Conservation (phyloP, 2,113 vertebrate species). For the Lagenorhynchus albirostris region DNA sequence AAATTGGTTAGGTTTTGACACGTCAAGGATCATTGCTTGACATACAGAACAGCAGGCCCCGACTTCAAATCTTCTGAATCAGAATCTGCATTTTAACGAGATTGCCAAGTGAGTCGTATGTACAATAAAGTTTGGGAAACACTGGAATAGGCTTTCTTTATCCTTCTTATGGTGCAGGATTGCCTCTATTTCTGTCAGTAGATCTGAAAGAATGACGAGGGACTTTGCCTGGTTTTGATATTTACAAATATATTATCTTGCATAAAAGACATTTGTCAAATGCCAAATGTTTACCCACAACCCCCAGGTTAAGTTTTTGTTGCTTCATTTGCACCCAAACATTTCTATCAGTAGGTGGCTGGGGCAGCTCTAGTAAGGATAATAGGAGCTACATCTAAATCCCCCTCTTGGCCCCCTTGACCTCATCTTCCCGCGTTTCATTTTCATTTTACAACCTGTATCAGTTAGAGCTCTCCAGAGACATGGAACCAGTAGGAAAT, state of each 20-base stretch:
- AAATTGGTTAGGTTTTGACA: not conserved
- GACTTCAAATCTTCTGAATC: not conserved
- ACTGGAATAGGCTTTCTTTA: not conserved
- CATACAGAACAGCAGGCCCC: not conserved
- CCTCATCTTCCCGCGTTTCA: not conserved
- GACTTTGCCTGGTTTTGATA: not conserved
- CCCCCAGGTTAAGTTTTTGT: not conserved
- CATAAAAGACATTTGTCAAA: not conserved
- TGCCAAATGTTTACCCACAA: not conserved
- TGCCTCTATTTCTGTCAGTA: not conserved
- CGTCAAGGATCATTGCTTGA: not conserved
- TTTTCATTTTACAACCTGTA: not conserved
- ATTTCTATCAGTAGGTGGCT: not conserved
- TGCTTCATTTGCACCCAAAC: not conserved
- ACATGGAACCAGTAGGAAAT: not conserved
- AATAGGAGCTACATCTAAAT: not conserved
- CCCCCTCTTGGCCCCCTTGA: not conserved
- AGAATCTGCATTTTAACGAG: not conserved
- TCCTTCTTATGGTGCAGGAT: not conserved
- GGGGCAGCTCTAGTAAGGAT: not conserved
- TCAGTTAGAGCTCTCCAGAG: not conserved
- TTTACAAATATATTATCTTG: not conserved
- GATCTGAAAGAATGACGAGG: not conserved
- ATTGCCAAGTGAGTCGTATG: not conserved
- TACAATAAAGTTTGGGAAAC: not conserved